These are phyloP conservation scores for Neodontobutis hainanensis DNA, from an alignment of 2,113 vertebrate species.

Conservation along the genomic window DNA sequence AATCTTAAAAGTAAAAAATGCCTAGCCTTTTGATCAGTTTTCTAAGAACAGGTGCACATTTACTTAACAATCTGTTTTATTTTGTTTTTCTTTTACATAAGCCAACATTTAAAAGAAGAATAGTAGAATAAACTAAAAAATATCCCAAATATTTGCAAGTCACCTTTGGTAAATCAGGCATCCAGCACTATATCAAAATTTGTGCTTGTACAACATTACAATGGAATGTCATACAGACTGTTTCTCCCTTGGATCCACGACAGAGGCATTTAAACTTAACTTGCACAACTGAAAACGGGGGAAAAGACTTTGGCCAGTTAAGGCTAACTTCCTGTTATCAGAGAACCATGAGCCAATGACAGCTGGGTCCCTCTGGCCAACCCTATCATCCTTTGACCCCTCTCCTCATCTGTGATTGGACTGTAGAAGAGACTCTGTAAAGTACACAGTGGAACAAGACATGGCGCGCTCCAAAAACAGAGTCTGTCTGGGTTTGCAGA, in stretches of 20 bases:
- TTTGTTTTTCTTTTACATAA: constrained; percentile 37
- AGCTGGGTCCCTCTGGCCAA: constrained; percentile 35
- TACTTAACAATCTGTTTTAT: constrained; percentile 18
- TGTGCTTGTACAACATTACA: constrained; percentile 13
- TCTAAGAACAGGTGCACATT: constrained; percentile 13
- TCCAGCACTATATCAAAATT: too few species aligned
- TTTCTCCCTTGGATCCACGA: constrained; percentile 67
- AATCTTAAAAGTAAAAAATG: constrained; percentile 47
- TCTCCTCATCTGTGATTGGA: constrained; percentile 47
- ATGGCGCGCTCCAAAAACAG: background rate
- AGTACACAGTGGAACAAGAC: constrained; percentile 24
- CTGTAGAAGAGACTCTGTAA: constrained; percentile 29
- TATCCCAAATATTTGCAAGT: constrained; percentile 9
- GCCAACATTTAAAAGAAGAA: constrained; percentile 30
- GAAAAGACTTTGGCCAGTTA: constrained; percentile 47
- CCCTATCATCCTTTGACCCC: constrained; percentile 33
- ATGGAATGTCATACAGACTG: constrained; percentile 32
- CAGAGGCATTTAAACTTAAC: constrained; percentile 70
- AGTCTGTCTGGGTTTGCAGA: constrained; percentile 5
- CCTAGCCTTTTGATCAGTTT: constrained; percentile 21
- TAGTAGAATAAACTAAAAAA: constrained; percentile 20
- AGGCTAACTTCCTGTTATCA: constrained; percentile 61
- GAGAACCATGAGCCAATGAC: constrained; percentile 47
- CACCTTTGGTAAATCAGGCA: background rate
- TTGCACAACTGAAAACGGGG: constrained; percentile 73